phyloP scores from a whole-genome alignment of 2,888 invertebrate species.

The Leptopilina drosophilae region DNA sequence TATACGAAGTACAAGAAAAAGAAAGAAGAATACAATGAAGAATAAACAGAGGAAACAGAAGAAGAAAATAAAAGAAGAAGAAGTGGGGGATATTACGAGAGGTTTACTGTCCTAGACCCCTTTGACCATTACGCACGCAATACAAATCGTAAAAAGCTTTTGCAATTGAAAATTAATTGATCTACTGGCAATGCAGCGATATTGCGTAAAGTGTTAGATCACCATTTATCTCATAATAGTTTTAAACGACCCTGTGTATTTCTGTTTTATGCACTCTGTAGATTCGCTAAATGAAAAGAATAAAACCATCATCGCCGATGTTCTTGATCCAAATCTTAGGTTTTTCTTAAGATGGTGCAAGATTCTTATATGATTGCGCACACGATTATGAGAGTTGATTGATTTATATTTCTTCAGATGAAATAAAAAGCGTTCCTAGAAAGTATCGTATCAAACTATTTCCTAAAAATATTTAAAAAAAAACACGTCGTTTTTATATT shows the following conservation, averaged over 20 bases:
- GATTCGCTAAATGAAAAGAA: slow-evolving; percentile 29
- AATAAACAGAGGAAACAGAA: no score
- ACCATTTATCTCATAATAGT: slow-evolving; percentile 34
- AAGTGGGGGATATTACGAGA: slow-evolving; percentile 5
- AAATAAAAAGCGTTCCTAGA: not conserved
- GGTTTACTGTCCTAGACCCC: slow-evolving; percentile 65
- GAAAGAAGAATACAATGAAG: no score
- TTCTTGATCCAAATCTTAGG: slow-evolving; percentile 35
- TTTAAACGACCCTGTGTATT: slow-evolving; percentile 11
- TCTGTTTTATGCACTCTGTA: slow-evolving; percentile 21
- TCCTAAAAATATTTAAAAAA: no score
- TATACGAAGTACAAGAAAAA: no score
- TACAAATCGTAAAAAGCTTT: slow-evolving; percentile 67
- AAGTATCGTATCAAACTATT: not conserved
- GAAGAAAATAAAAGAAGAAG: not conserved
- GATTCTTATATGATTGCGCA: slow-evolving; percentile 6
- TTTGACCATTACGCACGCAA: slow-evolving; percentile 67
- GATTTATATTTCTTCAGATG: not conserved
- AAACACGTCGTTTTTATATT: no score
- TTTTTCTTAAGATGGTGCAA: slow-evolving; percentile 33
- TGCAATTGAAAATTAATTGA: slow-evolving; percentile 67
- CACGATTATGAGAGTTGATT: slow-evolving; percentile 10
- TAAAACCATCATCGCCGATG: slow-evolving; percentile 30
- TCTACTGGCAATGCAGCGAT: slow-evolving; percentile 45
- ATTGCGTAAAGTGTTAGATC: slow-evolving; percentile 49